phyloP scores from a whole-genome alignment of 2,113 vertebrate species.

The Phalacrocorax pelagicus region DNA sequence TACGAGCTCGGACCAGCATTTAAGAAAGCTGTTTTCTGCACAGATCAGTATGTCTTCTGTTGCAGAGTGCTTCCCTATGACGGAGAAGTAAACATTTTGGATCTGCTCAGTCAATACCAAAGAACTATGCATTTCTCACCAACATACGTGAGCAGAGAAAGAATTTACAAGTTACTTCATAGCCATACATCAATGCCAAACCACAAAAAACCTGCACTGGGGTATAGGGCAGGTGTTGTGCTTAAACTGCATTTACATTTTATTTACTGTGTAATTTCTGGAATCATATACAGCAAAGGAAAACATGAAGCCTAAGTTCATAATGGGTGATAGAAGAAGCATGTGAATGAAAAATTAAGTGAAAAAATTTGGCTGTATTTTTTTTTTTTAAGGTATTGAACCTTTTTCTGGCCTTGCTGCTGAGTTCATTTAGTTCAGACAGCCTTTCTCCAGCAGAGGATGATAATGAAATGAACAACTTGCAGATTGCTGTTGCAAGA shows the following conservation, averaged over 20 bases:
- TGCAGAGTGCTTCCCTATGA: not conserved
- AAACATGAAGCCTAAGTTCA: not conserved
- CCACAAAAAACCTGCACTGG: not conserved
- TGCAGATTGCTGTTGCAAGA: slow-evolving; percentile 87
- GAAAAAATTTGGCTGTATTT: not conserved
- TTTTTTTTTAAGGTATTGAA: slow-evolving; percentile 84
- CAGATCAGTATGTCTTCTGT: not conserved
- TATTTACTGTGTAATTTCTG: not conserved
- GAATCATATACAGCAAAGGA: fast-evolving
- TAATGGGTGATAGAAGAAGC: not conserved
- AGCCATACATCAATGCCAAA: not conserved
- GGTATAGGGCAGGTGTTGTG: not conserved
- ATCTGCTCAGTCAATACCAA: not conserved
- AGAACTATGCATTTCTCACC: not conserved
- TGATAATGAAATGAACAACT: slow-evolving; percentile 88
- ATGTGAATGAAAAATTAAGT: not conserved
- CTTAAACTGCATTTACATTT: not conserved
- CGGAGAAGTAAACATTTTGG: not conserved
- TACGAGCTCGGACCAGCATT: not conserved
- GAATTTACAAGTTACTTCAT: not conserved
- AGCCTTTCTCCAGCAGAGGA: slow-evolving; percentile 86
- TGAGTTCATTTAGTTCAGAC: slow-evolving; percentile 98
- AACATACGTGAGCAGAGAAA: not conserved
- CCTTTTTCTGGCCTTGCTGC: slow-evolving; percentile 92
- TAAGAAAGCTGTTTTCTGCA: not conserved